Conservation (phyloP, 2,888 invertebrate species). For the Neria commutata region DNA sequence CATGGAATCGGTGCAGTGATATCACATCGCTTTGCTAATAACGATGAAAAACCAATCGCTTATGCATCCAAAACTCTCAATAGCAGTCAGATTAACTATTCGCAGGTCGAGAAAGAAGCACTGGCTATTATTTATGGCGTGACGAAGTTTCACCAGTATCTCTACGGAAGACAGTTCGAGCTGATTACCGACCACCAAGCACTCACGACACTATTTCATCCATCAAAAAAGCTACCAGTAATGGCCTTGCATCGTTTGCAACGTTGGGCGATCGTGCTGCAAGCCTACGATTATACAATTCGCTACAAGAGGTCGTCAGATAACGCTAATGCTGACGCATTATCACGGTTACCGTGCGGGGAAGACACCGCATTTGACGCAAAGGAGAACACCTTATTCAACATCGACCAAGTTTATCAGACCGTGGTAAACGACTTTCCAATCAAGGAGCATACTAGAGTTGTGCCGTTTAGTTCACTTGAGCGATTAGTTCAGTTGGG, state of each 20-base stretch:
- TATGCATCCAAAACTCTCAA: slow-evolving; percentile 29
- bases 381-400: too few relatives aligned
- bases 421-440: too few relatives aligned
- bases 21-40: slow-evolving; percentile 18
- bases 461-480: background rate
- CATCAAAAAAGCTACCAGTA: slow-evolving; percentile 13
- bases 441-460: too few relatives aligned
- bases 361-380: too few relatives aligned
- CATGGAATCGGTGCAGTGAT: slow-evolving; percentile 25
- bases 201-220: slow-evolving; percentile 19
- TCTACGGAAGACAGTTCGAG: slow-evolving; percentile 25
- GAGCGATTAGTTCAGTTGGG: too few relatives aligned
- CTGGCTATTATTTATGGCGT: slow-evolving; percentile 25
- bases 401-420: too few relatives aligned
- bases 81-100: slow-evolving; percentile 19
- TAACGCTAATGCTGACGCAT: too few relatives aligned
- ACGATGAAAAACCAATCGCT: slow-evolving; percentile 20
- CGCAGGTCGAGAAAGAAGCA: slow-evolving; percentile 25
- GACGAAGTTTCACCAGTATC: slow-evolving; percentile 22
- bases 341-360: too few relatives aligned
- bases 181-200: slow-evolving; percentile 27
- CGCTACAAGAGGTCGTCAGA: slow-evolving; percentile 6
- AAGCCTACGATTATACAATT: slow-evolving; percentile 17
- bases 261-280: slow-evolving; percentile 12
- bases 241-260: slow-evolving; percentile 22